Evolutionary conservation across 2,888 invertebrate genomes (phyloP), one percentile per base, ranked within the genome.

Genomic region (Vannuccia rotundouncinata): DNA sequence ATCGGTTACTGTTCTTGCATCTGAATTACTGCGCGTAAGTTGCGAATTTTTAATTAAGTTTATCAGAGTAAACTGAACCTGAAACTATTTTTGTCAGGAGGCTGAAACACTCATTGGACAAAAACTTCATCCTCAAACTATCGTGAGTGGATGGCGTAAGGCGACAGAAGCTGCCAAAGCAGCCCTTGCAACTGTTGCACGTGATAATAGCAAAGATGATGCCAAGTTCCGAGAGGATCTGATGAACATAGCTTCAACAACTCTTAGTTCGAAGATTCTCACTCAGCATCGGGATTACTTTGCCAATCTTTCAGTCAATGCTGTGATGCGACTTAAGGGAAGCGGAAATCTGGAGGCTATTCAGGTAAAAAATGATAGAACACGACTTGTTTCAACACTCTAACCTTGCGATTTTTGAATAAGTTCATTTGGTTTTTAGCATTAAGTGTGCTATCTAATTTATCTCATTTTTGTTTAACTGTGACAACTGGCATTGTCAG

Each of bases 241-340:
- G 80, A 89, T 96, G 88, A 98, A 99, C 87, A 98, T 99, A 87
- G 96, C 99, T 5, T 91, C 95, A 66, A 99, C 99, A 29, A 99
- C 99, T 29, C 90, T 99, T 59, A 96, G 97, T 86, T 98, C 98
- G 0, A 99, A 99, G 89, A 98, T 99, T 88, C 90, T 99, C 59
- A 93, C 95, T 30, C 97, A 98, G 86, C 95, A 99, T 88, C 97
- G 96, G 89, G 96, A 99, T 85, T 92, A 95, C 86, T 99, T 99
- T 88, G 92, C 97, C 81, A 93, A 94, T 84, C 90, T 99, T 81
- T 94, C 97, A 31, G 98, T 99, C 0, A 94, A 97, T 89, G 96
- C 98, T 82, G 94, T 99, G 1, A 87, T 98, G 45, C 91, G 98
- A 84, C 90, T 99, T 17, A 97, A 96, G 89, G 96, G 96, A 13